These are phyloP conservation scores for Temnothorax ravouxi DNA, from an alignment of 2,888 invertebrate genomes.

Conservation along the genomic window DNA sequence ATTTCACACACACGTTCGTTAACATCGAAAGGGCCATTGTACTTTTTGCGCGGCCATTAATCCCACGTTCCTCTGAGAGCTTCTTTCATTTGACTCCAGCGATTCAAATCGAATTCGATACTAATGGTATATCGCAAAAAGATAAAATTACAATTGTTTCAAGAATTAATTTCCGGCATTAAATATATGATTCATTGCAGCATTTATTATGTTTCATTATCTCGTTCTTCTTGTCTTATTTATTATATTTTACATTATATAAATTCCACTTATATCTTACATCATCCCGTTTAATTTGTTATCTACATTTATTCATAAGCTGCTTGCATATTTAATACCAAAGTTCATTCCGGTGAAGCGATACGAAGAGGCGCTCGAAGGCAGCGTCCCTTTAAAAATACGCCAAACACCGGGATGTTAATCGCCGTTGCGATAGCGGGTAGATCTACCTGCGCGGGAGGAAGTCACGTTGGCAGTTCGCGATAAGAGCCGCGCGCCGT, in stretches of 20 bases:
- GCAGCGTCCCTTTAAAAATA: slow-evolving; percentile 35
- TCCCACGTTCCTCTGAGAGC: neutral
- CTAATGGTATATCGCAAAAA: neutral
- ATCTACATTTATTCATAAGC: slow-evolving; percentile 17
- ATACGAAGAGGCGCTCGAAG: neutral
- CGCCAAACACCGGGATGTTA: slow-evolving; percentile 33
- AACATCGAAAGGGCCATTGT: slow-evolving; percentile 14
- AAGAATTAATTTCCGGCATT: neutral
- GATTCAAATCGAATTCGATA: neutral
- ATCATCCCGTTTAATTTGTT: neutral
- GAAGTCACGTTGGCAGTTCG: slow-evolving; percentile 48
- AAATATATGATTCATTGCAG: neutral
- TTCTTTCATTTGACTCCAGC: neutral
- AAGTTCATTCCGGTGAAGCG: neutral
- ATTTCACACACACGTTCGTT: slow-evolving; percentile 34
- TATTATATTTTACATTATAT: neutral
- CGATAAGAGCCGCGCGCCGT: slow-evolving; percentile 55
- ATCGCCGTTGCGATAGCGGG: slow-evolving; percentile 37
- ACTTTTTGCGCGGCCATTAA: slow-evolving; percentile 25
- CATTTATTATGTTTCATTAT: neutral
- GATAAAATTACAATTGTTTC: neutral
- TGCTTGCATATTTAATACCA: slow-evolving; percentile 7
- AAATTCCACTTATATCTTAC: neutral
- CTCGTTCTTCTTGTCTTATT: neutral
- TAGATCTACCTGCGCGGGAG: slow-evolving; percentile 54